Evolutionary conservation across 2,113 vertebrate species (phyloP).

Genomic region (Petaurus breviceps): DNA sequence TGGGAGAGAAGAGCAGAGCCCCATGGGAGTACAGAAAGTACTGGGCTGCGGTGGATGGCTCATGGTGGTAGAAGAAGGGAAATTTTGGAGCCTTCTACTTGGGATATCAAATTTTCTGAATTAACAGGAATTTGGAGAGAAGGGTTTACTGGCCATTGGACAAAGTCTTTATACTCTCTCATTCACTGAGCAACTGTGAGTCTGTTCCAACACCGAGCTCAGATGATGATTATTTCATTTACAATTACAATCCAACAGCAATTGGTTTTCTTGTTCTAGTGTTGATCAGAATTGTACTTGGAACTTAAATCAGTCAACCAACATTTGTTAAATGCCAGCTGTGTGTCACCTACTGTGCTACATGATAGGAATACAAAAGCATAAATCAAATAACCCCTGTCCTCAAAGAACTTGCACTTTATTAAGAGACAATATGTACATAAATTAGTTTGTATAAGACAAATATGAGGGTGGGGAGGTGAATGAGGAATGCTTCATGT

Average conservation of each 20-base stretch:
- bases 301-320: not conserved
- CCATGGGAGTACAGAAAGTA: not conserved
- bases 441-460: not conserved
- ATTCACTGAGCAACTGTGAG: not conserved
- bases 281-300: not conserved
- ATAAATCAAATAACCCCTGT: not conserved
- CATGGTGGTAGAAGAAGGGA: not conserved
- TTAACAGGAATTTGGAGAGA: not conserved
- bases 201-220: too few relatives aligned
- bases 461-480: not conserved
- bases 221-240: too few relatives aligned
- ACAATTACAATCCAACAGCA: too few relatives aligned
- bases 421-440: not conserved
- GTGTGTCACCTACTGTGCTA: not conserved
- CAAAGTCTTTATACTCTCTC: not conserved
- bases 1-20: not conserved
- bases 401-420: not conserved
- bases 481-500: not conserved
- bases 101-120: not conserved
- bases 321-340: not conserved
- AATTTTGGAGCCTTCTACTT: not conserved
- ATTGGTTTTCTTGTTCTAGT: not conserved
- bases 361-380: not conserved
- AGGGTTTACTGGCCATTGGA: not conserved
- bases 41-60: too few relatives aligned